phyloP scores from a whole-genome alignment of 2,888 invertebrate species.

The Nebria salina region DNA sequence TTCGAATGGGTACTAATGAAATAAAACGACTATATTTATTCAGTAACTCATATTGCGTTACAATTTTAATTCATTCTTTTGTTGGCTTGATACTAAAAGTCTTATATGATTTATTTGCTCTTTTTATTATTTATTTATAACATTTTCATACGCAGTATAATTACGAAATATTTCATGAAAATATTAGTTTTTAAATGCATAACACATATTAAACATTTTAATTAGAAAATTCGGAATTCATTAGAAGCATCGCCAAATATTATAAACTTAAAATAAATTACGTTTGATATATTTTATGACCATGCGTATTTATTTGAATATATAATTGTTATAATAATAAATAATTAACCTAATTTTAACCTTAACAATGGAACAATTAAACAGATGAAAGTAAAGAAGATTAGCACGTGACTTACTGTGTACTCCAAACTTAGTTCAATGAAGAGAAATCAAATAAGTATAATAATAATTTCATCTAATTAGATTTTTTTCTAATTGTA shows the following conservation, averaged over 20 bases:
- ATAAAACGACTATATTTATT: neutral
- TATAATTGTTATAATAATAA: neutral
- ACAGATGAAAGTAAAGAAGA: neutral
- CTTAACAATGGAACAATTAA: neutral
- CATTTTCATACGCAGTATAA: too few relatives aligned
- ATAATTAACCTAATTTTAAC: neutral
- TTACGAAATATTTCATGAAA: too few relatives aligned
- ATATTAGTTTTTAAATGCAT: too few relatives aligned
- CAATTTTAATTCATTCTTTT: too few relatives aligned
- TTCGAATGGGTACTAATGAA: neutral
- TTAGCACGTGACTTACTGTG: neutral
- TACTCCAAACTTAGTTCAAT: neutral
- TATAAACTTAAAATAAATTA: too few relatives aligned
- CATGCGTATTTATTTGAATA: neutral
- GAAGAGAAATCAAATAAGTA: neutral
- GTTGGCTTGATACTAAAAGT: too few relatives aligned
- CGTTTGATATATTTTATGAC: too few relatives aligned
- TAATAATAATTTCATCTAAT: neutral
- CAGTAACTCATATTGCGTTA: neutral
- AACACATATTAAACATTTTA: too few relatives aligned
- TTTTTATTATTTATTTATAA: too few relatives aligned
- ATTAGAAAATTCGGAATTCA: too few relatives aligned
- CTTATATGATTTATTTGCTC: too few relatives aligned
- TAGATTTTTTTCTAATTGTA: neutral
- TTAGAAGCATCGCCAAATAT: too few relatives aligned